These are phyloP conservation scores for Lingula anatina DNA, from an alignment of 2,888 invertebrate species.

Conservation along the genomic window DNA sequence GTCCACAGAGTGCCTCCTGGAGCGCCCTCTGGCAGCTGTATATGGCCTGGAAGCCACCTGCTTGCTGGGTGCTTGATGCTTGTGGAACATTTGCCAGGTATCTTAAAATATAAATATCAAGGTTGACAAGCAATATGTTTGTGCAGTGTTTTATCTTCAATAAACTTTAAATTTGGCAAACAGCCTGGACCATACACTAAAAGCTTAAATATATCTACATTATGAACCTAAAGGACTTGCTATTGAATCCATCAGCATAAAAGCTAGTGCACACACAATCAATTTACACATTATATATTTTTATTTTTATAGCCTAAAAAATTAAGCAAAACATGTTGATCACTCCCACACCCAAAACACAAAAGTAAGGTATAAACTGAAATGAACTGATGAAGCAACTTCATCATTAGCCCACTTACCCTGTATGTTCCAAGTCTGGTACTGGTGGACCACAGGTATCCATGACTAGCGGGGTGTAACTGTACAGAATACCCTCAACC, in stretches of 20 bases:
- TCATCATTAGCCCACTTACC: constrained; percentile 34
- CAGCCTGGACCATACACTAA: too few relatives aligned
- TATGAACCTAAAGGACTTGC: constrained; percentile 6
- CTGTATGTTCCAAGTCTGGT: constrained; percentile 66
- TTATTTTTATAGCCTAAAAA: too few relatives aligned
- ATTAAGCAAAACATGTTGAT: too few relatives aligned
- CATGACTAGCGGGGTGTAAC: constrained; percentile 62
- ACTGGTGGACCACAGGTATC: constrained; percentile 70
- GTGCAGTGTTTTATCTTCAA: too few relatives aligned
- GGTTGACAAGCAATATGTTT: too few relatives aligned
- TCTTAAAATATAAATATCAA: constrained; percentile 15
- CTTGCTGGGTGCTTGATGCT: constrained; percentile 70
- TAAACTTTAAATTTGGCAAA: too few relatives aligned
- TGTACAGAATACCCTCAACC: constrained; percentile 73
- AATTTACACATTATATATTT: too few relatives aligned
- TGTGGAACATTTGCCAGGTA: constrained; percentile 72
- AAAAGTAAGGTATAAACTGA: too few relatives aligned
- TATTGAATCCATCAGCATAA: constrained; percentile 7
- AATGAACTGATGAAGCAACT: not conserved
- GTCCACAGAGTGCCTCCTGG: constrained; percentile 77
- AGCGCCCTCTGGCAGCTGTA: constrained; percentile 81
- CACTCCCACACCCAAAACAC: too few relatives aligned
- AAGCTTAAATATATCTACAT: too few relatives aligned
- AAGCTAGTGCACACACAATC: not conserved
- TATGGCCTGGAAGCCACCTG: constrained; percentile 80